phyloP scores from a whole-genome alignment of 1,140 invertebrate genomes.

The Ceratitis capitata region DNA sequence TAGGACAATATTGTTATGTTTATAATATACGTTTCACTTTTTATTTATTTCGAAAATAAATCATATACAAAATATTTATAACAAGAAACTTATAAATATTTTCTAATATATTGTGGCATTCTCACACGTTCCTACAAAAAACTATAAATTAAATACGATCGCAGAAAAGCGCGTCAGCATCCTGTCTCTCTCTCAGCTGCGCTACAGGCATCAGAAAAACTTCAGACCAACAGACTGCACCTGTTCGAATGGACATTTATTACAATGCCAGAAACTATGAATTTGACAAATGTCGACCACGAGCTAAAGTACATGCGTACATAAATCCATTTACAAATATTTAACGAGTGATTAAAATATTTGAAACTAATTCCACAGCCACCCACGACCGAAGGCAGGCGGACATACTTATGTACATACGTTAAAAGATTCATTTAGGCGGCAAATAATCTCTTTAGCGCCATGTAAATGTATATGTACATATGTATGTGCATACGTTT shows the following conservation, averaged over 20 bases:
- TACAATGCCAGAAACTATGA: slow-evolving; percentile 23
- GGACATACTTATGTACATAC: too few relatives aligned
- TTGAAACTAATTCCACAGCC: slow-evolving; percentile 60
- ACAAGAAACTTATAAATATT: neutral
- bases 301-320: slow-evolving; percentile 46
- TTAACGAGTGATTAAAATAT: slow-evolving; percentile 65
- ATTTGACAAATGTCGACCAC: slow-evolving; percentile 22
- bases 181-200: neutral
- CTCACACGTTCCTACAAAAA: neutral
- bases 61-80: too few relatives aligned
- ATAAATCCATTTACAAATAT: slow-evolving; percentile 65
- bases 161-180: neutral
- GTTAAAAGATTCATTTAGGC: neutral
- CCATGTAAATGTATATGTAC: neutral
- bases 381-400: too few relatives aligned
- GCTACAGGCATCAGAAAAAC: neutral
- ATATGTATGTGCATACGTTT: neutral
- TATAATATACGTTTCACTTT: too few relatives aligned
- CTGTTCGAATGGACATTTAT: slow-evolving; percentile 48
- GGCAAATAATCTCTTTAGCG: too few relatives aligned
- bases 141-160: neutral
- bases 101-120: neutral
- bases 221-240: slow-evolving; percentile 45
- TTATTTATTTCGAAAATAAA: too few relatives aligned
- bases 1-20: too few relatives aligned